These are phyloP conservation scores for Melanogrammus aeglefinus DNA, from an alignment of 2,797 vertebrate genomes.

Conservation along the genomic window DNA sequence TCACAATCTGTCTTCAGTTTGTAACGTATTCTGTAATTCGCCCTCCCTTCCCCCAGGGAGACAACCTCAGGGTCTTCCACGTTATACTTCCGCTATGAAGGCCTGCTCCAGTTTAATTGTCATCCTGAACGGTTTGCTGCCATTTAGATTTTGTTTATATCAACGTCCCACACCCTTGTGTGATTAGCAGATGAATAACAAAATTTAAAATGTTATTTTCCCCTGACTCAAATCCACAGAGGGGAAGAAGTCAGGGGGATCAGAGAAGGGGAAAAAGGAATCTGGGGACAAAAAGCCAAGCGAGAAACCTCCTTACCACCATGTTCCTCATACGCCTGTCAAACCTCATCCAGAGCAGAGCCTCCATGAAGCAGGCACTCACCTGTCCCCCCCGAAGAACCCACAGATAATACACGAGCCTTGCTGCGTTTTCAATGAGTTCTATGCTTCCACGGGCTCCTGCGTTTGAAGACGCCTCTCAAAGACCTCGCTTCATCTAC, in stretches of 20 bases:
- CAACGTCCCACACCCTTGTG: neutral
- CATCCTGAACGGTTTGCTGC: neutral
- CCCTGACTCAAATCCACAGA: conserved; percentile 5
- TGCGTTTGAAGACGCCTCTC: too few species aligned
- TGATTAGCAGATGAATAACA: neutral
- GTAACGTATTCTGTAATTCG: too few species aligned
- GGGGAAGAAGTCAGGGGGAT: conserved; percentile 43
- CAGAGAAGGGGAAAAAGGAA: conserved; percentile 27
- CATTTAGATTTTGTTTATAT: neutral
- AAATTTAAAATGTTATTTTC: conserved; percentile 36
- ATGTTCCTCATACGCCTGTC: conserved; percentile 52
- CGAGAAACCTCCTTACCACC: too few species aligned
- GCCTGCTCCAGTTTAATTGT: neutral
- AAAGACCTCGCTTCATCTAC: neutral
- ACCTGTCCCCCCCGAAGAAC: conserved; percentile 41
- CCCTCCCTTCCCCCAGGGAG: too few species aligned
- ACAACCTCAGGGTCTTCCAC: too few species aligned
- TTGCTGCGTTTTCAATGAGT: conserved; percentile 29
- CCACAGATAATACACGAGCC: conserved; percentile 17
- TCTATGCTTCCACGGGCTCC: neutral
- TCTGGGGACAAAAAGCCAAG: conserved; percentile 45
- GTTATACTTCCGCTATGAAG: neutral
- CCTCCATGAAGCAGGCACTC: too few species aligned
- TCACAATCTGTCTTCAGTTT: too few species aligned
- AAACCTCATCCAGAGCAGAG: conserved; percentile 17